These are phyloP conservation scores for Formicarius rufipectus DNA, from an alignment of 2,113 vertebrate species.

Conservation along the genomic window DNA sequence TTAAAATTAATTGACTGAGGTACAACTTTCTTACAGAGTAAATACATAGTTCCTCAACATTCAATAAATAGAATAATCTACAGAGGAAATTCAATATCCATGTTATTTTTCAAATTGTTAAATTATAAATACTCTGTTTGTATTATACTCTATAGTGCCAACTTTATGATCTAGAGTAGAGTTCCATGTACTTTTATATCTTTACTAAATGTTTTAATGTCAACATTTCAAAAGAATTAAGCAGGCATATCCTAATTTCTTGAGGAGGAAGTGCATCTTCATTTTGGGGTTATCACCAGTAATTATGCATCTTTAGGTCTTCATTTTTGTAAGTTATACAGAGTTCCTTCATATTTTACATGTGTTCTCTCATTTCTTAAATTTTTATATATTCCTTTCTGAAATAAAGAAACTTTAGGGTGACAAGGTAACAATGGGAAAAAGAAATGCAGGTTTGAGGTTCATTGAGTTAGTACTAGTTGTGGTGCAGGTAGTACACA, in stretches of 20 bases:
- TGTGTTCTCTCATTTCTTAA: neutral
- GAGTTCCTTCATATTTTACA: neutral
- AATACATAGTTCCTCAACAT: neutral
- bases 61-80: neutral
- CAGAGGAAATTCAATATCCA: neutral
- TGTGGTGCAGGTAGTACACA: rapidly evolving
- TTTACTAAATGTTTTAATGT: neutral
- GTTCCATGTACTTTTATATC: neutral
- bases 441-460: neutral
- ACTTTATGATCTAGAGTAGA: neutral
- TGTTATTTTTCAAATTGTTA: neutral
- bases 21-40: neutral
- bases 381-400: neutral
- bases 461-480: neutral
- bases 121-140: neutral
- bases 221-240: neutral
- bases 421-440: neutral
- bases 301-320: neutral
- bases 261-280: neutral
- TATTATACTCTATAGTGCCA: neutral
- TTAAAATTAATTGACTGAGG: neutral
- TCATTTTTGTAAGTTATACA: neutral
- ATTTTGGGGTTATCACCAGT: neutral
- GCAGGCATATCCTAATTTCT: neutral
- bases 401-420: neutral